phyloP scores from a whole-genome alignment of 2,888 invertebrate species.

The Gnatocerus cornutus region DNA sequence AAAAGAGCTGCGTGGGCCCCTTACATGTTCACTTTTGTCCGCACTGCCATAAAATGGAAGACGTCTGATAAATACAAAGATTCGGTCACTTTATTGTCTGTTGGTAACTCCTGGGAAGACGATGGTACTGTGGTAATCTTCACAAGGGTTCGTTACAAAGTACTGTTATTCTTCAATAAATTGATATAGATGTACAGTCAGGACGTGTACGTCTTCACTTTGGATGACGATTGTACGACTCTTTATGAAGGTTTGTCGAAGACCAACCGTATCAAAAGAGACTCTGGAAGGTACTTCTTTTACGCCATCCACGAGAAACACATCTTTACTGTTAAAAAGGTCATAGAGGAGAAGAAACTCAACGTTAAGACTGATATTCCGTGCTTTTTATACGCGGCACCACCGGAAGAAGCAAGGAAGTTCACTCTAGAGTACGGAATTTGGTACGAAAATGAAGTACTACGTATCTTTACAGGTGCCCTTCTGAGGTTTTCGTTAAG shows the following conservation, averaged over 20 bases:
- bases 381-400: conserved; percentile 3
- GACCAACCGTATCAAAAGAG: conserved; percentile 1
- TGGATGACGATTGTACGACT: conserved; percentile 28
- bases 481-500: conserved; percentile 64
- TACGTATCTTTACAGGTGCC: conserved; percentile 45
- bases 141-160: conserved; percentile 4
- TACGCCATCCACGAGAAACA: conserved; percentile 16
- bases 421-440: conserved; percentile 63
- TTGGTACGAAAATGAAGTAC: too few relatives aligned
- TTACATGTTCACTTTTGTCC: conserved; percentile 16
- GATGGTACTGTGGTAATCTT: conserved; percentile 35
- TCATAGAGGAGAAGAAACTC: conserved; percentile 8
- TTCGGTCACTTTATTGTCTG: conserved; percentile 11
- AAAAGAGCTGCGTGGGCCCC: conserved; percentile 24
- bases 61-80: conserved; percentile 26
- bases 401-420: conserved; percentile 50
- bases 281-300: conserved; percentile 2
- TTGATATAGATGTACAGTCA: conserved; percentile 10
- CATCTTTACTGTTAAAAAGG: background rate
- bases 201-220: conserved; percentile 29
- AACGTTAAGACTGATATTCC: background rate
- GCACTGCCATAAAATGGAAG: conserved; percentile 34
- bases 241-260: conserved; percentile 5
- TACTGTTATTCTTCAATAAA: conserved; percentile 2
- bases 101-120: conserved; percentile 15